Percentiles rank a stretch among this genome's conserved stretches.
Evolutionary conservation across 2,113 vertebrate genomes (phyloP).

Genomic region (Alosa alosa): DNA sequence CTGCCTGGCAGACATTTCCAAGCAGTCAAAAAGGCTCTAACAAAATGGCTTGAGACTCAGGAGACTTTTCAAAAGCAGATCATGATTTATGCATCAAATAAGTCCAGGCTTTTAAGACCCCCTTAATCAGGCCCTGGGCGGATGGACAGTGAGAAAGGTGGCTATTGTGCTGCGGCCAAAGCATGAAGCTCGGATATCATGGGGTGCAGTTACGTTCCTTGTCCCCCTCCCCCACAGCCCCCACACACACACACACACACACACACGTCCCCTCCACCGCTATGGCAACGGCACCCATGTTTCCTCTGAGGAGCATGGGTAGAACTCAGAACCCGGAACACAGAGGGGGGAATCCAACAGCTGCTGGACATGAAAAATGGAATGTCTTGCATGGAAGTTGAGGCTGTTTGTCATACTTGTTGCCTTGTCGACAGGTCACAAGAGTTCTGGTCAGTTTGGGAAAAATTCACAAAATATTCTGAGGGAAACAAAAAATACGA

Average conservation of each 20-base stretch:
- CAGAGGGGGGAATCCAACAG: background rate
- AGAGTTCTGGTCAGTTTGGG: background rate
- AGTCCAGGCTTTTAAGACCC: background rate
- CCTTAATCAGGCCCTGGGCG: background rate
- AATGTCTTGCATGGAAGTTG: background rate
- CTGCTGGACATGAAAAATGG: background rate
- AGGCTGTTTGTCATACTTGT: background rate
- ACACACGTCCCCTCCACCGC: too few species aligned
- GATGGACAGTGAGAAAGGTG: background rate
- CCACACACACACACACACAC: background rate
- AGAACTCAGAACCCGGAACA: background rate
- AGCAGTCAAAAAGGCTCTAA: background rate
- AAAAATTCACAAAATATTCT: background rate
- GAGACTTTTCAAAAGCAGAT: background rate
- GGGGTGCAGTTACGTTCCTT: background rate
- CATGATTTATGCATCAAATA: constrained; percentile 19
- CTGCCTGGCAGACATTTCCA: background rate
- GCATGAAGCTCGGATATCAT: background rate
- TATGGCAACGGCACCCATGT: background rate
- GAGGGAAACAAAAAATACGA: background rate
- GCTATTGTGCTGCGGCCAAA: background rate
- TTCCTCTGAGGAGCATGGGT: background rate
- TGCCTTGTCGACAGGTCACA: background rate
- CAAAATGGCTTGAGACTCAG: background rate
- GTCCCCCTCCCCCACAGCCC: background rate